These are phyloP conservation scores for Psococerastis gibbosa DNA, from an alignment of 2,888 invertebrate genomes.

Conservation along the genomic window DNA sequence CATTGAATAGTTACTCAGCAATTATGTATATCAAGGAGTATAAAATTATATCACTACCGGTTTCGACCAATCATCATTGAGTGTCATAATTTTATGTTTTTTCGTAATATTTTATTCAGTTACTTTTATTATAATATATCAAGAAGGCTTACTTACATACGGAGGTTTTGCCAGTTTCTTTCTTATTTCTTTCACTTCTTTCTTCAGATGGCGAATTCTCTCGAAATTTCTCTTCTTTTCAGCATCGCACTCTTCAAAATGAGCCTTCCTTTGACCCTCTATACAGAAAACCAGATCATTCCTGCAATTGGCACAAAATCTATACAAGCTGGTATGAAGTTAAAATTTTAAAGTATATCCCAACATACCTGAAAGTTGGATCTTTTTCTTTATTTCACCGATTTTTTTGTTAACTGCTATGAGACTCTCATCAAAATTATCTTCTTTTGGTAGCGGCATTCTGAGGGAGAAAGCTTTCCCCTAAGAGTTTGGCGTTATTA, in stretches of 20 bases:
- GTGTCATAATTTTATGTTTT: too few relatives aligned
- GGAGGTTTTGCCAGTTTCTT: constrained; percentile 32
- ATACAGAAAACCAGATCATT: constrained; percentile 17
- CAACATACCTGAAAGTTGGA: constrained; percentile 54
- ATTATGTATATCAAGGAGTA: too few relatives aligned
- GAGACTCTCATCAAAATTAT: constrained; percentile 30
- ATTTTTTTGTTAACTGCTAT: constrained; percentile 54
- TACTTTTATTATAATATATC: too few relatives aligned
- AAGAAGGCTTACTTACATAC: constrained; percentile 14
- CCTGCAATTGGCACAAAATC: too few relatives aligned
- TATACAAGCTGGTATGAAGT: too few relatives aligned
- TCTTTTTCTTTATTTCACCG: constrained; percentile 69
- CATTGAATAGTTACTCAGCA: too few relatives aligned
- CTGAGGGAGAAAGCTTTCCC: too few relatives aligned
- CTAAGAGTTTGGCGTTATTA: too few relatives aligned
- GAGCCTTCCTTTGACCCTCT: constrained; percentile 75
- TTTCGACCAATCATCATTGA: too few relatives aligned
- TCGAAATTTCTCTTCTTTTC: constrained; percentile 52
- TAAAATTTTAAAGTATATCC: constrained; percentile 6
- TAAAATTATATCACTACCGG: too few relatives aligned
- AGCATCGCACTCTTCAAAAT: constrained; percentile 60
- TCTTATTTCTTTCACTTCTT: constrained; percentile 45
- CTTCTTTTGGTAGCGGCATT: constrained; percentile 12
- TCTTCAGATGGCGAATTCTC: constrained; percentile 49
- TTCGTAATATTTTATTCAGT: too few relatives aligned